Conservation (phyloP, 2,888 invertebrate genomes). For the Pinctada fucata region DNA sequence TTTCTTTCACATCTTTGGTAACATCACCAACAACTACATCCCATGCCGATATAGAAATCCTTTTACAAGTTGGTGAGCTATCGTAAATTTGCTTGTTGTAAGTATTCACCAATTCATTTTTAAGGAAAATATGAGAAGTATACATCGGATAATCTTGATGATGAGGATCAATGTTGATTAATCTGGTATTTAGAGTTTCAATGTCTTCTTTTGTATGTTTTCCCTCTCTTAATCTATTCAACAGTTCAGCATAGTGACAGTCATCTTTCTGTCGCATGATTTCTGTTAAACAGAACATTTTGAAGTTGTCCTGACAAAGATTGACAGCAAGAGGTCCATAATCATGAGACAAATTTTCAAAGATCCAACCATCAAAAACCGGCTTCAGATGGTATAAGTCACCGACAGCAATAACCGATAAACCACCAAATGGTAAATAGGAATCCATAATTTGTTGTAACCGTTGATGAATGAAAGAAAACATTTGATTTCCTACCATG, state of each 20-base stretch:
- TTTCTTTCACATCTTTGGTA: conserved; percentile 17
- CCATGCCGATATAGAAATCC: neutral
- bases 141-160: neutral
- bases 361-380: conserved; percentile 30
- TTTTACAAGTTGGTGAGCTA: neutral
- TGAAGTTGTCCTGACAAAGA: too few relatives aligned
- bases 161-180: neutral
- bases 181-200: neutral
- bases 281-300: too few relatives aligned
- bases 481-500: conserved; percentile 35
- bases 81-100: conserved; percentile 8
- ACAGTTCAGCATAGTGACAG: neutral
- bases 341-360: neutral
- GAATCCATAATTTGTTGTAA: conserved; percentile 14
- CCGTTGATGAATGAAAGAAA: conserved; percentile 26
- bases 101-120: neutral
- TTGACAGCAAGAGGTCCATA: conserved; percentile 20
- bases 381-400: conserved; percentile 38
- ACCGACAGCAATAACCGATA: conserved; percentile 32
- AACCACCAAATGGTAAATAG: conserved; percentile 25
- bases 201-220: neutral
- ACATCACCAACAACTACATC: conserved; percentile 40
- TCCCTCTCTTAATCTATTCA: neutral
- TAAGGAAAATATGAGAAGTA: neutral
- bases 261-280: neutral